phyloP scores from a whole-genome alignment of 1,140 invertebrate genomes.

The Littorina saxatilis region DNA sequence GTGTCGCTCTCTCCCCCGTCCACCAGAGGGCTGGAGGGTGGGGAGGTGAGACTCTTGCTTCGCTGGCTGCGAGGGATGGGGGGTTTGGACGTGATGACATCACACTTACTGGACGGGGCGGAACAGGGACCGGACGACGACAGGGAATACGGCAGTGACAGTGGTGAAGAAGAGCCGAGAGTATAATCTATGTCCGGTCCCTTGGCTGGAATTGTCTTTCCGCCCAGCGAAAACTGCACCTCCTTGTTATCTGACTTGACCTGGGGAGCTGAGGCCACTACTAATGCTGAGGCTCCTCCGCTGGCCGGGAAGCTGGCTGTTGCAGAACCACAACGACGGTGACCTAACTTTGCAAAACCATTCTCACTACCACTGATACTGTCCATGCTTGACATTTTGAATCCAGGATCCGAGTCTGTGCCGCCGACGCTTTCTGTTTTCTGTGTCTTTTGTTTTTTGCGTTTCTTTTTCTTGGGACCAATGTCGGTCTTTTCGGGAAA shows the following conservation, averaged over 20 bases:
- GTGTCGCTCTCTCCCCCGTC: no score
- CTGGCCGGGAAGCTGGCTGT: not conserved
- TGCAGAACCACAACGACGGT: constrained; percentile 12
- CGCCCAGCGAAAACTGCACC: constrained; percentile 4
- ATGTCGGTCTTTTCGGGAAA: not conserved
- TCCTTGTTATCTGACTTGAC: not conserved
- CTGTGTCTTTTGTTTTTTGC: constrained; percentile 32
- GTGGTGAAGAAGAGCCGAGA: not conserved
- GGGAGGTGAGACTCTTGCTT: constrained; percentile 4
- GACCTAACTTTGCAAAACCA: not conserved
- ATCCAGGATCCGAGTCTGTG: not conserved
- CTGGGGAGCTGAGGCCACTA: not conserved
- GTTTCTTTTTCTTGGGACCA: constrained; percentile 40
- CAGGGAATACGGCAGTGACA: constrained; percentile 1
- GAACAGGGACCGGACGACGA: not conserved
- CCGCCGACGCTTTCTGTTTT: constrained; percentile 2
- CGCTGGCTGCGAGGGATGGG: not conserved
- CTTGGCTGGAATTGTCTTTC: not conserved
- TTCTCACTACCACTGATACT: not conserved
- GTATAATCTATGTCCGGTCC: not conserved
- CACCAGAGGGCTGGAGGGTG: not conserved
- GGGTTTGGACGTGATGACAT: not conserved
- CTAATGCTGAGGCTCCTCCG: not conserved
- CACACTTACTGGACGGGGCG: no score
- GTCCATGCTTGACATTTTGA: not conserved